Base-by-base conservation (phyloP, 2,888 invertebrate species). In the Panorpa germanica region DNA sequence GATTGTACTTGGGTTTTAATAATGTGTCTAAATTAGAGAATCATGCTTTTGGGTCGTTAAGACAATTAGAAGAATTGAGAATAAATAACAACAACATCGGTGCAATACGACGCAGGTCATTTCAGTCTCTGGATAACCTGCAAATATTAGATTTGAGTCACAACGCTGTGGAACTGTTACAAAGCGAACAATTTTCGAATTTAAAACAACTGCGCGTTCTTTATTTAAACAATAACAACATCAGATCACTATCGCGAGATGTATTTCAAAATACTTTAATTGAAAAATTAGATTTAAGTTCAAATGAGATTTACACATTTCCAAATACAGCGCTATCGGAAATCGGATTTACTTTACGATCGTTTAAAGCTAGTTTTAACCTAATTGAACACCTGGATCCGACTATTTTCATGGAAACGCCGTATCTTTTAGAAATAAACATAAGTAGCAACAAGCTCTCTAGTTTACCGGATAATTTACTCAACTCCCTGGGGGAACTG, bases 381-480 rank as follows among this genome's bases (percentile, higher is more conserved):
- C 70, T 65, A 38, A 63, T 90, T 38, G 85, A 86, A 48, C 83
- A 82, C 48, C 61, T 88, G 40, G 86, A 88, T 50, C 77, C 78
- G 40, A 82, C 78, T 36, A 81, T 83, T 55, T 85, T 86, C 46
- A 72, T 81, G 23, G 74, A 76, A 43, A 78, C 77, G 17, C 77
- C 82, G 30, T 77, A 75, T 48, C 56, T 88, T 25, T 66, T 77
- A 33, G 70, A 68, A 41, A 58, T 88, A 33, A 76, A 81, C 55
- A 55, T 88, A 45, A 75, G 76, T 25, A 65, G 67, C 45, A 88
- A 88, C 55, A 72, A 76, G 44, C 61, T 86, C 36, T 78, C 78
- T 11, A 78, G 85, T 37, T 54, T 88, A 38, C 83, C 85, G 3
- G 86, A 86, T 54, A 85, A 85, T 49, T 82, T 83, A 13, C 86